These are phyloP conservation scores for Spea bombifrons DNA, from an alignment of 2,113 vertebrate genomes.

Conservation along the genomic window DNA sequence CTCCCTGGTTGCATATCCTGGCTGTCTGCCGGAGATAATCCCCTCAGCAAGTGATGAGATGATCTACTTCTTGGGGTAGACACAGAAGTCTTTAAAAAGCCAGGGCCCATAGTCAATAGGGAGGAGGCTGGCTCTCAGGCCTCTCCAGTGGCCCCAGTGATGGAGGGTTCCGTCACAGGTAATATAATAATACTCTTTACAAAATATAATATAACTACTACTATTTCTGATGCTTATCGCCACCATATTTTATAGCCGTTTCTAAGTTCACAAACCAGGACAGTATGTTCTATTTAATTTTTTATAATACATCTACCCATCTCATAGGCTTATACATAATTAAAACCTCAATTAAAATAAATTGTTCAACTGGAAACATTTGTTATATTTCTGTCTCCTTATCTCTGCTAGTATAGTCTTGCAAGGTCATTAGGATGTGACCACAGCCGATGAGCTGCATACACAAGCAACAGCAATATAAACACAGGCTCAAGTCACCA, in stretches of 20 bases:
- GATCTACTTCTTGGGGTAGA: too few species aligned
- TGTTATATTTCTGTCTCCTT: conserved; percentile 62
- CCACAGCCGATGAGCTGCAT: conserved; percentile 58
- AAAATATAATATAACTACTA: neutral
- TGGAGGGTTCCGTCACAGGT: too few species aligned
- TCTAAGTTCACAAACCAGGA: neutral
- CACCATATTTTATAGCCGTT: neutral
- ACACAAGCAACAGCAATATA: conserved; percentile 64
- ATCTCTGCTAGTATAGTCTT: conserved; percentile 57
- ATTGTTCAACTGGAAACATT: conserved; percentile 64
- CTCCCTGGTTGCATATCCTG: too few species aligned
- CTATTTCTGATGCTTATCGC: neutral
- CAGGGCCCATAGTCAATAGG: too few species aligned
- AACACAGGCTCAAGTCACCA: conserved; percentile 66
- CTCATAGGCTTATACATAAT: conserved; percentile 54
- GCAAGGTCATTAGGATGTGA: conserved; percentile 68
- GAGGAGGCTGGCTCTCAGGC: too few species aligned
- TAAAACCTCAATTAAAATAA: conserved; percentile 70
- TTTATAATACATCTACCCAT: neutral
- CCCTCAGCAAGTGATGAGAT: too few species aligned
- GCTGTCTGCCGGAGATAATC: too few species aligned
- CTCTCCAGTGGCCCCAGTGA: too few species aligned
- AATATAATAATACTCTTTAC: neutral
- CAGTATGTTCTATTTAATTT: conserved; percentile 1
- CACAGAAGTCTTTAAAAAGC: too few species aligned